phyloP scores from a whole-genome alignment of 2,113 vertebrate genomes.

The Elachura formosa region DNA sequence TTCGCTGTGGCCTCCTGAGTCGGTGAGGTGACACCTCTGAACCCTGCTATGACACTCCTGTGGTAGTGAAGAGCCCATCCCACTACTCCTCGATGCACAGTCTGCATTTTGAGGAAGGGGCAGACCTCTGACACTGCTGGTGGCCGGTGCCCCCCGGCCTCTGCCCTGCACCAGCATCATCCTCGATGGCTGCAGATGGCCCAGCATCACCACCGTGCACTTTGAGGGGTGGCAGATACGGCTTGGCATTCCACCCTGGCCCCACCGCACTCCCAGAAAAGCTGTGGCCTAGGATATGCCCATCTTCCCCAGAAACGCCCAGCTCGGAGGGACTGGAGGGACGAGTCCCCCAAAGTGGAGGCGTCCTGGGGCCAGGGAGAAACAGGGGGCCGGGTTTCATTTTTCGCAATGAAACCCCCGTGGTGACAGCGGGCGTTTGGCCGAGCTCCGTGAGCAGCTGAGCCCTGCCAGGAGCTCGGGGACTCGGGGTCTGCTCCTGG shows the following conservation, averaged over 20 bases:
- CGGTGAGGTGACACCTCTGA: not conserved
- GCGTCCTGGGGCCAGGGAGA: not conserved
- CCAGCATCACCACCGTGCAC: not conserved
- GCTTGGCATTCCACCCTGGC: not conserved
- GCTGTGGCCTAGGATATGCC: not conserved
- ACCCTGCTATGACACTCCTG: accelerated
- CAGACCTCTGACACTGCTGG: not conserved
- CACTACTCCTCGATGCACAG: accelerated
- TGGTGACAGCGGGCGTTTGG: not conserved
- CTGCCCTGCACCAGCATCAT: not conserved
- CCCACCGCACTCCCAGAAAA: accelerated
- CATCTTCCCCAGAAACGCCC: accelerated
- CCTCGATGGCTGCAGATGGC: not conserved
- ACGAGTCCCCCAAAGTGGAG: accelerated
- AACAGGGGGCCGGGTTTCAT: not conserved
- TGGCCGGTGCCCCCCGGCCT: accelerated
- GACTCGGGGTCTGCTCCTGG: not conserved
- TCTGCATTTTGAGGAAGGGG: not conserved
- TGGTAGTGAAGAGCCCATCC: not conserved
- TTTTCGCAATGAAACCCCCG: not conserved
- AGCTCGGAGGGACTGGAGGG: accelerated
- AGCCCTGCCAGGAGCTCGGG: not conserved
- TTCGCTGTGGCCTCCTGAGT: not conserved
- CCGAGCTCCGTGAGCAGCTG: not conserved
- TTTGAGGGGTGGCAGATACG: accelerated